Conservation (phyloP, 2,113 vertebrate genomes). For the Alectura lathami region DNA sequence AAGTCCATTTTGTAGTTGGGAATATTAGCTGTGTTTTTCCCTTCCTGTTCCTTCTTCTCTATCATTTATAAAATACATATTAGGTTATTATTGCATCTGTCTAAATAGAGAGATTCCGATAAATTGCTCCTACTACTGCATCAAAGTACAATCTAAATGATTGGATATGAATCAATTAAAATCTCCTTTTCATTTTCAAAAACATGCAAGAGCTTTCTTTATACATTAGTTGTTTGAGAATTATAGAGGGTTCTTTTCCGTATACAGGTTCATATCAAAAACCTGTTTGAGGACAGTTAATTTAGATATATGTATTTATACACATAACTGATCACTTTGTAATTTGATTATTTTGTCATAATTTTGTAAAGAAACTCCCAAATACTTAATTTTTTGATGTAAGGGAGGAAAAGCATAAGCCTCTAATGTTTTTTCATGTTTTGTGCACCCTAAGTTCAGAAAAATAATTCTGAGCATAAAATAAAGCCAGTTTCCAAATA, state of each 20-base stretch:
- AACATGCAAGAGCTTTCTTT: not conserved
- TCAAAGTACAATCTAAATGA: not conserved
- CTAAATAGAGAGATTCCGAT: not conserved
- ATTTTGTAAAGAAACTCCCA: not conserved
- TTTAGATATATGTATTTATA: not conserved
- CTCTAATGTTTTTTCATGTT: not conserved
- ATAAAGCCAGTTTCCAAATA: not conserved
- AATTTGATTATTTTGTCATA: not conserved
- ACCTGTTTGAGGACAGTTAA: not conserved
- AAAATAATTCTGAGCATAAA: not conserved
- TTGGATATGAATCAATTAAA: not conserved
- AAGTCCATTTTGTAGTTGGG: not conserved
- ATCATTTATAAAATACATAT: not conserved
- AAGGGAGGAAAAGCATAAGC: not conserved
- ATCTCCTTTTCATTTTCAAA: not conserved
- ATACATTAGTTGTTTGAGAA: not conserved
- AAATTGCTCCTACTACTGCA: not conserved
- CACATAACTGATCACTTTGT: not conserved
- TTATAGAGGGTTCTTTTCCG: not conserved
- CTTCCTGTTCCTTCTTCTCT: not conserved
- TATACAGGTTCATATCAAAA: not conserved
- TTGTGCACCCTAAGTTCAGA: not conserved
- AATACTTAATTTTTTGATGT: not conserved
- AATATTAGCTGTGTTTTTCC: not conserved
- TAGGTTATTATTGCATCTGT: not conserved